Conservation (phyloP, 2,113 vertebrate species). For the Cairina moschata region DNA sequence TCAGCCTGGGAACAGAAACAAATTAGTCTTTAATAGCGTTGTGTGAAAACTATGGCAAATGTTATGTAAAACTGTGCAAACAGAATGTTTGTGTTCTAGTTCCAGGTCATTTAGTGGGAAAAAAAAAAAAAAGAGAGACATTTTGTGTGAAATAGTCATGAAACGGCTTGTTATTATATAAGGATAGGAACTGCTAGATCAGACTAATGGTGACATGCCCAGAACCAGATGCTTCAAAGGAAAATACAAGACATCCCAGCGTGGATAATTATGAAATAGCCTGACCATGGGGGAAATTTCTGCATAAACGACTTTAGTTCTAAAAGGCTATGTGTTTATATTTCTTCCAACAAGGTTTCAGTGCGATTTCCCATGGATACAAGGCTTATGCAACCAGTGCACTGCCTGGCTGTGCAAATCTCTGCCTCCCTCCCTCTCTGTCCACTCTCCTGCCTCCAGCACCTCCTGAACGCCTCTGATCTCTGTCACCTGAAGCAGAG, state of each 20-base stretch:
- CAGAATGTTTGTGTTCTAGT: constrained; percentile 65
- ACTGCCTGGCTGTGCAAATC: constrained; percentile 13
- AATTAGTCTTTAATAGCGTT: constrained; percentile 57
- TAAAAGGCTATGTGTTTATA: constrained; percentile 58
- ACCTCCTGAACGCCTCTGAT: not conserved
- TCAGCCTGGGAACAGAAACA: constrained; percentile 64
- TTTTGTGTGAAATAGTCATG: constrained; percentile 57
- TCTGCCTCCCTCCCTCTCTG: not conserved
- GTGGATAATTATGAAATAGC: constrained; percentile 55
- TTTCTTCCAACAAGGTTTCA: constrained; percentile 55
- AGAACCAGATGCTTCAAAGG: constrained; percentile 59
- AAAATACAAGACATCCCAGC: constrained; percentile 45
- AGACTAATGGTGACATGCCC: not conserved
- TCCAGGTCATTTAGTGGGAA: constrained; percentile 64
- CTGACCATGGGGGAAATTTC: constrained; percentile 63
- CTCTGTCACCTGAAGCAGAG: not conserved
- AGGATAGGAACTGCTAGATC: constrained; percentile 35
- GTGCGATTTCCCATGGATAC: constrained; percentile 50
- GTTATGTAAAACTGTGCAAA: constrained; percentile 68
- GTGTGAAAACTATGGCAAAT: constrained; percentile 63
- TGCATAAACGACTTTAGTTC: constrained; percentile 47
- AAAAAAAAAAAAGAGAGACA: constrained; percentile 10
- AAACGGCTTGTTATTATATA: constrained; percentile 38
- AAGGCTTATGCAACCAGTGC: constrained; percentile 44
- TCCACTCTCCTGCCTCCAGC: not conserved